Base-by-base conservation (phyloP, 2,888 invertebrate species). In the Xiphydria camelus region DNA sequence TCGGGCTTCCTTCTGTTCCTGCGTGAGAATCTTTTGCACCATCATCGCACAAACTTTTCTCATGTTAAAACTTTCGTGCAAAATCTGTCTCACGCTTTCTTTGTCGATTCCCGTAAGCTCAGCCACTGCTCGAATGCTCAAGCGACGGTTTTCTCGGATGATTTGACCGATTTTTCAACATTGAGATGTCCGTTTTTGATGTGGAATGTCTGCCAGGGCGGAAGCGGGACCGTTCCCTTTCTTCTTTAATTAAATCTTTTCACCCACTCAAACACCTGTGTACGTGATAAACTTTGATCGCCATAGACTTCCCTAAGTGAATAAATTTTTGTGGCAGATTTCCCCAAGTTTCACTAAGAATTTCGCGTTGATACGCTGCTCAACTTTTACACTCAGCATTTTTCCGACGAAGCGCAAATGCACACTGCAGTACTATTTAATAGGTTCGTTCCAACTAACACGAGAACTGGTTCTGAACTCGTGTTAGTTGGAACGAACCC, bases 11-110 rank as follows among this genome's bases (percentile, higher is more conserved):
- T 39, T 44, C 31, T 45, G 41, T 6, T 51, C 51, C 12, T 47
- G 47, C 36, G 40, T 51, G 3, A 47, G 15, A 7, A 47, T 45
- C 37, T 45, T 22, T 1, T 47, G 47, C 4, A 53, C 48, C 7
- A 53, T 12, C 15, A 35, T 47, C 1, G 45, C 42, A 4, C 42
- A 42, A 1, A 53, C 35, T 5, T 56, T 45, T 10, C 20, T 45
- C 54, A 56, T 38, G 25, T 52, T 49, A 2, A 57, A 46, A 21
- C 53, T 37, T 3, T 51, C 42, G 9, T 49, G 36, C 2, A 53
- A 36, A 38, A 56, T 54, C 9, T 56, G 26, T 25, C 48, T 34
- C 7, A 51, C 48, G 7, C 47, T 20, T 15, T 54, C 49, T 35
- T 45, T 39, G 15, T 51, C 25, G 17, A 52, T 41, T 5, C 42